Evolutionary conservation across 2,797 vertebrate genomes (phyloP).

Genomic region (Kryptopterus vitreolus): DNA sequence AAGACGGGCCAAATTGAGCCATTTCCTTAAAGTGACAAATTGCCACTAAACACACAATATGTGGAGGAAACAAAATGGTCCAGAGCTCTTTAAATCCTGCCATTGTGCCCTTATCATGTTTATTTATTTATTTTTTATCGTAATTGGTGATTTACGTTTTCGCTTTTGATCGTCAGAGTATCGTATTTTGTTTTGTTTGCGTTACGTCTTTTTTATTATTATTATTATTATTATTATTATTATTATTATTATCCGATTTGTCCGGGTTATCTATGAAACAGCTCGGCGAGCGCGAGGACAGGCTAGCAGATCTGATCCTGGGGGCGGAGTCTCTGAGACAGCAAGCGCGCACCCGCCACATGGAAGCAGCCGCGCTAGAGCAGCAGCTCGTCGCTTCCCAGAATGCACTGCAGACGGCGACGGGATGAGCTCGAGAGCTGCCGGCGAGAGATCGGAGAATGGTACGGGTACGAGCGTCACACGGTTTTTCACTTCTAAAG

Average conservation of each 20-base stretch:
- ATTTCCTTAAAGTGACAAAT: slow-evolving; percentile 56
- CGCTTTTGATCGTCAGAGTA: not conserved
- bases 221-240: too few relatives aligned
- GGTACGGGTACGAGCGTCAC: slow-evolving; percentile 34
- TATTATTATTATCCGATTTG: not conserved
- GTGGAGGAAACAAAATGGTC: slow-evolving; percentile 19
- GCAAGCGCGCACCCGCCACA: slow-evolving; percentile 33
- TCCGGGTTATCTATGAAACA: slow-evolving; percentile 5
- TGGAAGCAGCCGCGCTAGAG: slow-evolving; percentile 43
- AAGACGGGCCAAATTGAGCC: slow-evolving; percentile 40
- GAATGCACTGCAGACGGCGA: slow-evolving; percentile 54
- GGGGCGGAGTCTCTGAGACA: slow-evolving; percentile 37
- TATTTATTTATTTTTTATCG: not conserved
- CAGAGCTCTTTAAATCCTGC: slow-evolving; percentile 4
- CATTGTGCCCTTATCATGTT: not conserved
- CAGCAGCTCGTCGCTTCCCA: slow-evolving; percentile 54
- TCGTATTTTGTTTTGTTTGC: not conserved
- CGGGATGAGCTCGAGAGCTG: slow-evolving; percentile 42
- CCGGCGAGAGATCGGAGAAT: slow-evolving; percentile 42
- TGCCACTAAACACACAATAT: slow-evolving; percentile 13
- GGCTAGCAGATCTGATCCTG: slow-evolving; percentile 21
- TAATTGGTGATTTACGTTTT: not conserved
- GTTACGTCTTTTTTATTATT: not conserved
- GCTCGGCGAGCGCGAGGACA: slow-evolving; percentile 50
- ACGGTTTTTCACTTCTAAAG: too few relatives aligned